Evolutionary conservation across 1,140 invertebrate species (phyloP), one percentile per base, ranked within the genome.

Genomic region (Philotrypesis tridentata): DNA sequence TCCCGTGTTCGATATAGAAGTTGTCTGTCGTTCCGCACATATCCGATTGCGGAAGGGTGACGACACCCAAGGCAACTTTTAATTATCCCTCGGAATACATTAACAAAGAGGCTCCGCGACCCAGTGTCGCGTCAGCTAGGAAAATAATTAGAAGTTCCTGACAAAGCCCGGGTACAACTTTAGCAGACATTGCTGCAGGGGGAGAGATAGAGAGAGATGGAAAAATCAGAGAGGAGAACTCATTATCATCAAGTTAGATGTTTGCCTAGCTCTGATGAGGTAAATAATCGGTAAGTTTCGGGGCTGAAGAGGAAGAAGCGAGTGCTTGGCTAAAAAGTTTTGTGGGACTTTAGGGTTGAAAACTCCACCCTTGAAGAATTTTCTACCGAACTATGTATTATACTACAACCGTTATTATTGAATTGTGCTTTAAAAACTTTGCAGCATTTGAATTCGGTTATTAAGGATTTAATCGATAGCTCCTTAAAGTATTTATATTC

Each of bases 101-200:
- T 87, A 87, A 87, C 86, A 83, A 88, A 87, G 86, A 89, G 80
- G 61, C 65, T 74, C 31, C 55, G 8, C 27, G 43, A 63, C 40
- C 77, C 33, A 48, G 2, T 65, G 60, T 67, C 31, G 43, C 43
- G 29, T 33, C 74, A 67, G 33, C 40, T 71, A 72, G 74, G 82
- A 86, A 87, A 89, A 87, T 88, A 88, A 89, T 89, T 88, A 88
- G 81, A 87, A 89, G 83, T 87, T 89, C 84, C 71, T 23, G 65
- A 84, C 77, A 63, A 84, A 79, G 71, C 71, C 6, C 48, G 4
- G 5, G 17, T 17, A 12, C 27, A 79, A 79, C 82, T 83, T 78
- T 75, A 60, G 25, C 65, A 77, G 33, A 33, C 48, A 21, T 79
- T 40, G 61, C 29, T 40, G 14, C 7, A 55, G 17, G n/a, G 21